A percentile compares a stretch with the other conserved stretches of the same genome.
These are phyloP conservation scores for Eumeta japonica DNA, from an alignment of 1,140 invertebrate species.

Conservation along the genomic window DNA sequence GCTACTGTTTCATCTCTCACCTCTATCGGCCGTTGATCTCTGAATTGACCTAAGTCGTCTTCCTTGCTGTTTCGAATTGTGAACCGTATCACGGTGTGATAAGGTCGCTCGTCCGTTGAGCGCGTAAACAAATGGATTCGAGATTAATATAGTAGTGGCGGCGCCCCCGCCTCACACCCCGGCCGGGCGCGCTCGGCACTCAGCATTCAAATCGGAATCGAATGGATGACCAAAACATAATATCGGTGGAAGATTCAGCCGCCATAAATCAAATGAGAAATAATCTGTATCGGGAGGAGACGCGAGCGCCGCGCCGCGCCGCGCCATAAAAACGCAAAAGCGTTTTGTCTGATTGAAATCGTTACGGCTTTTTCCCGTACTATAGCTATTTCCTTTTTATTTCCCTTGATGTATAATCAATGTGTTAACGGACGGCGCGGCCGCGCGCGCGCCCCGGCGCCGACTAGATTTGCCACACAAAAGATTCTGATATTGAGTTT, in stretches of 20 bases:
- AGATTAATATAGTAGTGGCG: constrained; percentile 56
- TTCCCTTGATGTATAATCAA: constrained; percentile 57
- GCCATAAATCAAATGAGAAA: constrained; percentile 57
- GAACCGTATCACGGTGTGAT: constrained; percentile 31
- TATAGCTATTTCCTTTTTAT: constrained; percentile 53
- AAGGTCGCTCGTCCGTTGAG: no score
- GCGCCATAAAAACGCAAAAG: constrained; percentile 55
- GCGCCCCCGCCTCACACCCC: constrained; percentile 44
- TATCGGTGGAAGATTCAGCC: constrained; percentile 54
- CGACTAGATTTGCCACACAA: constrained; percentile 53
- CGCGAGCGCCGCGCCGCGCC: constrained; percentile 34
- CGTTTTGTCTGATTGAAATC: constrained; percentile 56
- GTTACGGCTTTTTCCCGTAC: constrained; percentile 40
- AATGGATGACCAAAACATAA: constrained; percentile 59
- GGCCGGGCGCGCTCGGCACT: constrained; percentile 41
- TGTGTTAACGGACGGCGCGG: constrained; percentile 52
- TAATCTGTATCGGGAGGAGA: constrained; percentile 54
- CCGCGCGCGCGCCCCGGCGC: constrained; percentile 31
- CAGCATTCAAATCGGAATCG: constrained; percentile 58
- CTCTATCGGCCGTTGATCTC: constrained; percentile 51
- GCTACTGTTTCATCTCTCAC: constrained; percentile 58
- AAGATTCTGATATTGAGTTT: constrained; percentile 54
- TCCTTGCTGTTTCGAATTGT: no score
- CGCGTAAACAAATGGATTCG: constrained; percentile 50
- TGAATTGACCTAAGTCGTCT: constrained; percentile 49